Conservation (phyloP, 1,140 invertebrate genomes). For the Drosophila repletoides region DNA sequence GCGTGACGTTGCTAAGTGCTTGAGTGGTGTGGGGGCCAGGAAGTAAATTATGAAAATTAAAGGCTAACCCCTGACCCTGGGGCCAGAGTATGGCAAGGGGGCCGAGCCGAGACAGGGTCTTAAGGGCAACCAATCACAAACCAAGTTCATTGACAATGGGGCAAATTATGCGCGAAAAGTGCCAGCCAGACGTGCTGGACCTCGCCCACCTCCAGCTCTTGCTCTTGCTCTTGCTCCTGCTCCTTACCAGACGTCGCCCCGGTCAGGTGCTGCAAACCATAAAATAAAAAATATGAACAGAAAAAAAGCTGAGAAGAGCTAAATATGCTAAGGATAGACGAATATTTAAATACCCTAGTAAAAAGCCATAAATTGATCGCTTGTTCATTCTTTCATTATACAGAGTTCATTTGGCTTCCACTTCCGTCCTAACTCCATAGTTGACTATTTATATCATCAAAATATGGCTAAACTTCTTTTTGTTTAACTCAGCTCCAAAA, state of each 20-base stretch:
- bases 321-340: too few relatives aligned
- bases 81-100: constrained; percentile 5
- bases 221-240: neutral
- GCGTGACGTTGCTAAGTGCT: constrained; percentile 68
- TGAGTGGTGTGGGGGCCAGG: constrained; percentile 23
- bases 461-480: too few relatives aligned
- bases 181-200: constrained; percentile 51
- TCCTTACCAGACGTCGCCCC: constrained; percentile 1
- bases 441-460: too few relatives aligned
- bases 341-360: too few relatives aligned
- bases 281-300: too few relatives aligned
- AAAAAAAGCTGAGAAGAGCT: too few relatives aligned
- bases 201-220: neutral
- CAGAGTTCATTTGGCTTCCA: too few relatives aligned
- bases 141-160: constrained; percentile 52
- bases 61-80: constrained; percentile 24
- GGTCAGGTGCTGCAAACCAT: neutral
- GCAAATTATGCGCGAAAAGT: constrained; percentile 78
- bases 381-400: too few relatives aligned
- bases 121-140: neutral
- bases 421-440: too few relatives aligned
- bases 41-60: constrained; percentile 75
- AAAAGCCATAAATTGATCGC: too few relatives aligned
- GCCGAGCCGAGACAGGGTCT: constrained; percentile 12
- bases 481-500: too few relatives aligned